Evolutionary conservation across 2,113 vertebrate species (phyloP).

Genomic region (Crotalus horridus): DNA sequence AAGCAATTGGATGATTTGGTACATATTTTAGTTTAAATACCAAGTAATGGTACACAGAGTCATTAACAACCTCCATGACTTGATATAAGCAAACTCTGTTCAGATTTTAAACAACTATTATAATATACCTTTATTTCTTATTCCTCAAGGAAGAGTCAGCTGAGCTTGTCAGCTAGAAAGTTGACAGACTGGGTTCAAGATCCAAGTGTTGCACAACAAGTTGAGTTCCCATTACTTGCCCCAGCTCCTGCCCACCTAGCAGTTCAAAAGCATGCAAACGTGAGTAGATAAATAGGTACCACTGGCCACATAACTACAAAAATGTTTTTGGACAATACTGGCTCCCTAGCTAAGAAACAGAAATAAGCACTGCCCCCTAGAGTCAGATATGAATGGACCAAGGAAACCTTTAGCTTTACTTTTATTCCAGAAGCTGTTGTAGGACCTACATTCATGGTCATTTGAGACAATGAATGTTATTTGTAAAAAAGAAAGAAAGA

Average conservation of each 20-base stretch:
- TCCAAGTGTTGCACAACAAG: background rate
- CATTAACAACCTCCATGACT: background rate
- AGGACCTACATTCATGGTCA: constrained; percentile 36
- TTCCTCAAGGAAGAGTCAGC: background rate
- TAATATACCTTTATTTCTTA: constrained; percentile 35
- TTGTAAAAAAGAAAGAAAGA: constrained; percentile 15
- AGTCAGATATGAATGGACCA: background rate
- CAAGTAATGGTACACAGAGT: background rate
- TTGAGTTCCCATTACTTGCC: background rate
- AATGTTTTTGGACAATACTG: background rate
- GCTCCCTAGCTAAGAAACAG: background rate
- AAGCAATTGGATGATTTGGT: background rate
- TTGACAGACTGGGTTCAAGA: background rate
- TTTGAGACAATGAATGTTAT: constrained; percentile 10
- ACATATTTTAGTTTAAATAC: background rate
- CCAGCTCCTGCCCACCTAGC: background rate
- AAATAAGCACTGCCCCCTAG: background rate
- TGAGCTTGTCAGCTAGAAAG: background rate
- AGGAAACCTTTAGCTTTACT: constrained; percentile 29
- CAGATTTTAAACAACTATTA: background rate
- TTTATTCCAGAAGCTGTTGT: background rate
- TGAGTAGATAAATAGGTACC: background rate
- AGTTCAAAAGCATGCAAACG: background rate
- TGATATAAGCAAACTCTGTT: background rate
- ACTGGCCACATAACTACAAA: background rate